phyloP scores from a whole-genome alignment of 2,113 vertebrate genomes.

The Odocoileus hemionus region DNA sequence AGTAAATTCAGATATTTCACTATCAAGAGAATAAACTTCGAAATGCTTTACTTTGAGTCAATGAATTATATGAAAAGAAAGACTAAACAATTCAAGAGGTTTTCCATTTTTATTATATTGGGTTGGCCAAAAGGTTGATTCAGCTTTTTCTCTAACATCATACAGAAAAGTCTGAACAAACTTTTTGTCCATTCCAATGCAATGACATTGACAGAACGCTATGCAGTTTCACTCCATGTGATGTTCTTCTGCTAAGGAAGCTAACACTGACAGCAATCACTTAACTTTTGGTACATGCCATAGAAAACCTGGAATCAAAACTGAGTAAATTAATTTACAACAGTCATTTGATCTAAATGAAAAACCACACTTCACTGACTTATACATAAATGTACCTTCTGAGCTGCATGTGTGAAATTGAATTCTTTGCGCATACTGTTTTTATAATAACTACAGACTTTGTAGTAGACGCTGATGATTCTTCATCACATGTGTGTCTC shows the following conservation, averaged over 20 bases:
- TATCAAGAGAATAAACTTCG: background rate
- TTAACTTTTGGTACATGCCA: background rate
- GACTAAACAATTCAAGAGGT: background rate
- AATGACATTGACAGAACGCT: background rate
- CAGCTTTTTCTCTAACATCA: background rate
- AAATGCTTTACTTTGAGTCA: background rate
- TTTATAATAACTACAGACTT: background rate
- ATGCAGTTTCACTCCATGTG: background rate
- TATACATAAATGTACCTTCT: background rate
- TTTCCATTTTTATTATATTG: background rate
- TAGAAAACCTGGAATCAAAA: background rate
- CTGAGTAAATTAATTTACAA: background rate
- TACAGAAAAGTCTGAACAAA: background rate
- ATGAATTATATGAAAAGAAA: background rate
- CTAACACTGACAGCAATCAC: background rate
- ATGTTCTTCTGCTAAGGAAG: background rate
- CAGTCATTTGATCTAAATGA: constrained; percentile 5
- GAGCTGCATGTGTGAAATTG: background rate
- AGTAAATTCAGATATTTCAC: background rate
- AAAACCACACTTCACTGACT: background rate
- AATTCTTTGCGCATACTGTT: background rate
- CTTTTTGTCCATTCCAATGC: background rate
- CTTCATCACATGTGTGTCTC: background rate
- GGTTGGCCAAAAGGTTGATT: background rate
- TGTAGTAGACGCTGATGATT: background rate